These are phyloP conservation scores for Bellardia bayeri DNA, from an alignment of 2,888 invertebrate species.

Conservation along the genomic window DNA sequence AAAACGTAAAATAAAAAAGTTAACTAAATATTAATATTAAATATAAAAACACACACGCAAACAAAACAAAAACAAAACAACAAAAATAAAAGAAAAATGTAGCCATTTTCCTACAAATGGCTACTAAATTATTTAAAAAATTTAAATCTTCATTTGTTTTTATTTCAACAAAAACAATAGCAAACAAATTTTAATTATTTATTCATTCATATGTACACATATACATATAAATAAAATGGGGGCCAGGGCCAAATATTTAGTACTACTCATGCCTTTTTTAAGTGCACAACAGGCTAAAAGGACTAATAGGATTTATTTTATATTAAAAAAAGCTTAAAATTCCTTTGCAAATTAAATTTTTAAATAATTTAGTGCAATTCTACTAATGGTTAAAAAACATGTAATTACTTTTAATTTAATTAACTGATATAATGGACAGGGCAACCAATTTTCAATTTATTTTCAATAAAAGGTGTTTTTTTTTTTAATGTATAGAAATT, in stretches of 20 bases:
- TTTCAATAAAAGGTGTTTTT: too few species aligned
- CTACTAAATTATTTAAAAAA: slow-evolving; percentile 72
- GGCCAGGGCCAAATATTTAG: not conserved
- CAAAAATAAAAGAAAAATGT: slow-evolving; percentile 60
- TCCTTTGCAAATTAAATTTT: slow-evolving; percentile 25
- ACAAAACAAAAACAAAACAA: slow-evolving; percentile 40
- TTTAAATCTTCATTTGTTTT: slow-evolving; percentile 63
- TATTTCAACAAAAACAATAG: slow-evolving; percentile 23
- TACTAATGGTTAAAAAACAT: not conserved
- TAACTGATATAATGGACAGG: too few species aligned
- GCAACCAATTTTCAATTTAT: too few species aligned
- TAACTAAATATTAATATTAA: slow-evolving; percentile 74
- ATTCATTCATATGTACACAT: too few species aligned
- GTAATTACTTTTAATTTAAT: too few species aligned
- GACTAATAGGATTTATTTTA: slow-evolving; percentile 14
- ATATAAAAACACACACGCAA: slow-evolving; percentile 56
- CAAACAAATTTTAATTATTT: not conserved
- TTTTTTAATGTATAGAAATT: too few species aligned
- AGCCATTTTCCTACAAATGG: slow-evolving; percentile 64
- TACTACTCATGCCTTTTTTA: not conserved
- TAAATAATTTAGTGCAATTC: not conserved
- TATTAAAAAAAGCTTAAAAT: not conserved
- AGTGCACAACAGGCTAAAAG: not conserved
- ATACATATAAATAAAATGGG: too few species aligned
- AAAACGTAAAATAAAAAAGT: slow-evolving; percentile 72